Evolutionary conservation across 2,113 vertebrate genomes (phyloP), one percentile per base, ranked within the genome.

Genomic region (Vimba vimba): DNA sequence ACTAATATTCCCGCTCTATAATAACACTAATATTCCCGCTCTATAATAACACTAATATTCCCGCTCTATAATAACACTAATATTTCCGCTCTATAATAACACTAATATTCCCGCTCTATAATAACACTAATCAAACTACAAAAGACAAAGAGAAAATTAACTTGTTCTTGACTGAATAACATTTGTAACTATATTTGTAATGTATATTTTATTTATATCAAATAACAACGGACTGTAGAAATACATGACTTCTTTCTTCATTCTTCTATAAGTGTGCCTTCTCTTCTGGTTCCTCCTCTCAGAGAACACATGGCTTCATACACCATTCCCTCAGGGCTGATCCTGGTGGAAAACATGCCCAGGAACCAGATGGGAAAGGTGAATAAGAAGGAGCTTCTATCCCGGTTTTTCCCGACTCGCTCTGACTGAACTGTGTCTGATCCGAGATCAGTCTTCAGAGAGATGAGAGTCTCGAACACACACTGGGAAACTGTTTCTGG

Each of bases 331-430:
- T 94, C 96, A 0, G 96, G 96, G 88, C 94, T 99, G 86, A 90
- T 98, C 45, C 92, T 97, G 92, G 95, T 99, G 92, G 96, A 97
- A 73, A 95, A 96, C 90, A 94, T 99, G 87, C 97, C 97, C 0
- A 94, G 97, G 90, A 99, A 99, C 91, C 97, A 97, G 91, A 98
- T 99, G 97, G 98, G 97, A 30, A 99, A 99, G 90, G 93, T 98
- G 92, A 98, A 98, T 94, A 99, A 99, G 94, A 97, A 95, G 91
- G 96, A 97, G 50, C 96, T 99, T 0, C 85, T 97, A 90, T 90
- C 87, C 45, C 95, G 89, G 19, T 96, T 98, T 80, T 97, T 95
- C 92, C 90, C 91, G 1, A 0, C 62, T 19, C 83, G 50, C 5
- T 59, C 33, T 43, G 64, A 73, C 15, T 73, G 50, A 50, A 11